A percentile compares a stretch with the other conserved stretches of the same genome.
Conservation (phyloP, 2,797 vertebrate genomes). For the Chloroceryle inda region DNA sequence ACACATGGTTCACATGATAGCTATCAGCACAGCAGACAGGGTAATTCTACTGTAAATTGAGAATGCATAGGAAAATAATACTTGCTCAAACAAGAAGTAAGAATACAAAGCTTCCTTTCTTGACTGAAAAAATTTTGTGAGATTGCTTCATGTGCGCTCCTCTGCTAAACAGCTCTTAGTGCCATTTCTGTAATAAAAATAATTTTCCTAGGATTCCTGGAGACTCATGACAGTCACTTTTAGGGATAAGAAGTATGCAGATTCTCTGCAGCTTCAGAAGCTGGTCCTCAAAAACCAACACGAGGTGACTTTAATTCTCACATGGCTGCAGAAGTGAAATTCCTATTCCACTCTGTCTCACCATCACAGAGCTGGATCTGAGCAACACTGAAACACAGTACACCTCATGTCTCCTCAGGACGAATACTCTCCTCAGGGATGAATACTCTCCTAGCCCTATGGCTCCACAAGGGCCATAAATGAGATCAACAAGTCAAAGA, state of each 20-base stretch:
- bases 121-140: background rate
- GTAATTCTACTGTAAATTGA: background rate
- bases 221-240: background rate
- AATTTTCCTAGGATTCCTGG: background rate
- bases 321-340: background rate
- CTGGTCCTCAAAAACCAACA: background rate
- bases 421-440: background rate
- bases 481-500: background rate
- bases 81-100: background rate
- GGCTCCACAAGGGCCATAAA: background rate
- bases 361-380: background rate
- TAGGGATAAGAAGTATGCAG: background rate
- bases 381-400: background rate
- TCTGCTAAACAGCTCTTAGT: background rate
- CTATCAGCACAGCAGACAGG: background rate
- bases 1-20: background rate
- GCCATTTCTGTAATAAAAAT: background rate
- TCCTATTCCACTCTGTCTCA: background rate
- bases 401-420: background rate
- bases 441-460: background rate
- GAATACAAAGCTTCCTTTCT: background rate
- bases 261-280: background rate
- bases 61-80: background rate
- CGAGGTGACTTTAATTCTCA: background rate
- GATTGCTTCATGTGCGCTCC: background rate